These are phyloP conservation scores for Mugil cephalus DNA, from an alignment of 2,113 vertebrate species.

Conservation along the genomic window DNA sequence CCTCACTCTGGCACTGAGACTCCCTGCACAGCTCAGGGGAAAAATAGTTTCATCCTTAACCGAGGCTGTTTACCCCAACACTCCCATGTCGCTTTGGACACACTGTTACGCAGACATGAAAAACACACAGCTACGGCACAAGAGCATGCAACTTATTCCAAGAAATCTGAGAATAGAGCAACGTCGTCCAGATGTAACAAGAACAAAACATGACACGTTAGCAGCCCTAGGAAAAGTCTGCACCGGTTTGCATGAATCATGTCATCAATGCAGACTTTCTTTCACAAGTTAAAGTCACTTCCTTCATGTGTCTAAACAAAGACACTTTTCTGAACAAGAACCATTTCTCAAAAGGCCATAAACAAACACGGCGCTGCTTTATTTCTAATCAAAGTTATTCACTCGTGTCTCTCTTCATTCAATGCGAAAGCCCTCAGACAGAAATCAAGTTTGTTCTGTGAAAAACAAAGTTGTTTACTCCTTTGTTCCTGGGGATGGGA, in stretches of 20 bases:
- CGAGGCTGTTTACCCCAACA: slow-evolving; percentile 55
- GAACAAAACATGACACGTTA: background rate
- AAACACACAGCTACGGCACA: slow-evolving; percentile 23
- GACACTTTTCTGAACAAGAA: background rate
- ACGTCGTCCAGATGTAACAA: too few species aligned
- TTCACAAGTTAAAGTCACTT: background rate
- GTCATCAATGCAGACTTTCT: background rate
- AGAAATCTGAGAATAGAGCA: slow-evolving; percentile 3
- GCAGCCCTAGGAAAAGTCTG: background rate
- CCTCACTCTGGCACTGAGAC: slow-evolving; percentile 60
- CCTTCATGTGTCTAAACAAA: slow-evolving; percentile 22
- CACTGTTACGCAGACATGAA: slow-evolving; percentile 13
- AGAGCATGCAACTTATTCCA: slow-evolving; percentile 12
- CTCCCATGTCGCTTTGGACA: slow-evolving; percentile 20
- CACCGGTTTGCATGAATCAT: background rate
- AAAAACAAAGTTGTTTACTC: slow-evolving; percentile 81
- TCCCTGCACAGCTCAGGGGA: slow-evolving; percentile 43
- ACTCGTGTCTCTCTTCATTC: background rate
- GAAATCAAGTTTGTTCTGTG: slow-evolving; percentile 40
- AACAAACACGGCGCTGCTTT: background rate
- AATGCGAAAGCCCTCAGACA: slow-evolving; percentile 5
- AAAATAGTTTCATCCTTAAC: slow-evolving; percentile 50
- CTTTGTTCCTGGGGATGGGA: slow-evolving; percentile 61
- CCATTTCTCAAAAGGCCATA: background rate
- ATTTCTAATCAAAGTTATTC: background rate